Evolutionary conservation across 2,797 vertebrate genomes (phyloP).

Genomic region (Muscicapa comitata): DNA sequence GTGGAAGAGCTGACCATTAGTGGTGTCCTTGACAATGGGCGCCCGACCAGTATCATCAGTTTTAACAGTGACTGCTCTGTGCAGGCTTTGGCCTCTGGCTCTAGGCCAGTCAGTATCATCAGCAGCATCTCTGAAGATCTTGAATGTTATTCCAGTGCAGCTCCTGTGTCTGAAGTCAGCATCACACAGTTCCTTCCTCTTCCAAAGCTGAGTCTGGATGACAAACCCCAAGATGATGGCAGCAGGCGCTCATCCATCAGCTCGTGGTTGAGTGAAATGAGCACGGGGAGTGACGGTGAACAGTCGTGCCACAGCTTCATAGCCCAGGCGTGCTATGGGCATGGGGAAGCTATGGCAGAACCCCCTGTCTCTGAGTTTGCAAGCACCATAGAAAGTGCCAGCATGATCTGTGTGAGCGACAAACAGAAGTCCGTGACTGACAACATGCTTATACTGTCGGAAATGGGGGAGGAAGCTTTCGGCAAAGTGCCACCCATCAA

Average conservation of each 20-base stretch:
- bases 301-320: conserved; percentile 83
- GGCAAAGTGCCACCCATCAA: conserved; percentile 66
- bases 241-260: conserved; percentile 87
- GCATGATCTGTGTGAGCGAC: conserved; percentile 62
- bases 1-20: conserved; percentile 95
- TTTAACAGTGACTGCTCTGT: conserved; percentile 87
- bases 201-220: conserved; percentile 75
- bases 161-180: conserved; percentile 71
- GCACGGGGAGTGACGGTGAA: conserved; percentile 76
- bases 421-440: conserved; percentile 70
- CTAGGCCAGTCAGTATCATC: conserved; percentile 92
- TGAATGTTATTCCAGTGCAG: conserved; percentile 76
- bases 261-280: conserved; percentile 85
- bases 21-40: conserved; percentile 80
- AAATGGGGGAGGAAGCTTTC: conserved; percentile 66
- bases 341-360: conserved; percentile 89
- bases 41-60: conserved; percentile 89
- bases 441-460: conserved; percentile 69
- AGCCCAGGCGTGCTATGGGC: conserved; percentile 71
- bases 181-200: conserved; percentile 76
- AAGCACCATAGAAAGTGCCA: conserved; percentile 54
- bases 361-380: conserved; percentile 66
- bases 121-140: conserved; percentile 90
- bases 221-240: conserved; percentile 72
- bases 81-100: conserved; percentile 78